Evolutionary conservation across 1,140 invertebrate species (phyloP), one percentile per base, ranked within the genome.

Genomic region (Triops longicaudatus): DNA sequence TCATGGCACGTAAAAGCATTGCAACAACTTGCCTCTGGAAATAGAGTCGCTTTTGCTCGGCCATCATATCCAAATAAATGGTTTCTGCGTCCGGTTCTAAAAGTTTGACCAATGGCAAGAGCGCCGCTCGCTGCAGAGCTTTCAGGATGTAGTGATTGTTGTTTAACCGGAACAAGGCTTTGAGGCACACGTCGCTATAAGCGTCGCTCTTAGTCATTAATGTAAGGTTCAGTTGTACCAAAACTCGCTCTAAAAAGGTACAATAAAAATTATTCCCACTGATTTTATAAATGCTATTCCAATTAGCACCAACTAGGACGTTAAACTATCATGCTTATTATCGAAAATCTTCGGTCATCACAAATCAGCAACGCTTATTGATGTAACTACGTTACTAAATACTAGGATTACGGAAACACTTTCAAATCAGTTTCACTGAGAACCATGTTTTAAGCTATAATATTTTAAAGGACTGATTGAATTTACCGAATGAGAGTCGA

Each of bases 131-230:
- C 80, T 94, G 91, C 27, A 97, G 85, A 50, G 93, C 93, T 85
- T 95, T 96, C 9, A 97, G 85, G 77, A 98, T 91, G 82, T 98
- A 97, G 84, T 97, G 92, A 78, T 94, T 94, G 83, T 98, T 98
- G 84, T 97, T 97, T 26, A 97, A 85, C 6, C 93, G 87, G 82
- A 97, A 97, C 43, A 97, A 88, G 72, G 94, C 91, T 81, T 92
- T 91, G 11, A 97, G 86, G 27, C 91, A 91, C 74, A 88, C 85
- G 82, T 96, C 94, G 41, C 88, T 89, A 78, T 79, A 84, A 79
- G 91, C 88, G 80, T 95, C 93, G 83, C 92, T 94, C 84, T 94
- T 95, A 81, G 88, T 93, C 28, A 93, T 87, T 14, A 97, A 85
- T 7, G 92, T 92, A 72, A 93, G 85, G 82, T 94, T 95, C 31